Percentiles rank a stretch among this genome's conserved stretches.
These are phyloP conservation scores for Corythaixoides concolor DNA, from an alignment of 2,113 vertebrate genomes.

Conservation along the genomic window DNA sequence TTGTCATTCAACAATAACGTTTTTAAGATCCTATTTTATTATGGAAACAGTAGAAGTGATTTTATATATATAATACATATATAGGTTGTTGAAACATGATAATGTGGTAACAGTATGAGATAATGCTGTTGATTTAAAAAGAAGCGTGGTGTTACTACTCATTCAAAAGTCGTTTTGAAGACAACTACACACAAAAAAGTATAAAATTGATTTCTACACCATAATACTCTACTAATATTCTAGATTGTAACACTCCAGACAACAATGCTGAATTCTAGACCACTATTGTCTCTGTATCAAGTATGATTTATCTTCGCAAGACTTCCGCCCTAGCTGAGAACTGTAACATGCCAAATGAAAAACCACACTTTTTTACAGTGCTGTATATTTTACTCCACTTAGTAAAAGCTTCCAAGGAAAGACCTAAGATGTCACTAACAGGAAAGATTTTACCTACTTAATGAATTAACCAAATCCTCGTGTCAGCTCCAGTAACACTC, in stretches of 20 bases:
- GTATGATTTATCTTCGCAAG: neutral
- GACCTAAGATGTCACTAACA: neutral
- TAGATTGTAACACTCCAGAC: neutral
- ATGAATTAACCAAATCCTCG: neutral
- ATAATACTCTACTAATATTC: neutral
- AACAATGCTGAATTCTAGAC: neutral
- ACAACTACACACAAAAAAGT: neutral
- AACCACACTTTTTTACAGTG: neutral
- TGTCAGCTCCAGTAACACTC: neutral
- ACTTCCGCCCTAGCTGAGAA: neutral
- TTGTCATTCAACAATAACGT: neutral
- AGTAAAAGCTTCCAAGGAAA: neutral
- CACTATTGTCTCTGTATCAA: neutral
- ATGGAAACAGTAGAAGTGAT: neutral
- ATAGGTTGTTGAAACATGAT: neutral
- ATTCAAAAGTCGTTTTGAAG: neutral
- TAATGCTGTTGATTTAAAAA: neutral
- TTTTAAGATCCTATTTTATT: neutral
- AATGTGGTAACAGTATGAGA: neutral
- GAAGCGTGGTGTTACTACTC: neutral
- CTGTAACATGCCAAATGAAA: neutral
- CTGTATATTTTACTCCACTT: neutral
- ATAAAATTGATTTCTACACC: neutral
- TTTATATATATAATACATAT: neutral
- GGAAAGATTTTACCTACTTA: neutral